Conservation (phyloP, 1,140 invertebrate genomes). For the Probaryconus sp. region DNA sequence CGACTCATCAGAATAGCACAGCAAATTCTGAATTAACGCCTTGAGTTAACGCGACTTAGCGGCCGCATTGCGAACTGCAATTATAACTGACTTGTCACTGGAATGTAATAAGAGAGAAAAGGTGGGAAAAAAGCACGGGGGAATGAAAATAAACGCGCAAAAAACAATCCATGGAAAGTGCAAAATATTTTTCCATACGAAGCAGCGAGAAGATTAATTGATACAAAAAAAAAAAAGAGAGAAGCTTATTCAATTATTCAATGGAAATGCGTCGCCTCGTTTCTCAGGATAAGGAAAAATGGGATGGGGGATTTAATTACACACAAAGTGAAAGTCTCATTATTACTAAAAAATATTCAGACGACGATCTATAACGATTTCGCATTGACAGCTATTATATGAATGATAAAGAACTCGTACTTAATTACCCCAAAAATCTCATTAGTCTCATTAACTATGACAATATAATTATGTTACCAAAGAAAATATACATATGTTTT, state of each 20-base stretch:
- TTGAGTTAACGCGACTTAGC: slow-evolving; percentile 63
- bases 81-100: slow-evolving; percentile 64
- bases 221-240: background rate
- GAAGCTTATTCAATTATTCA: slow-evolving; percentile 5
- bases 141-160: slow-evolving; percentile 13
- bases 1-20: slow-evolving; percentile 59
- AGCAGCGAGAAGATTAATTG: slow-evolving; percentile 18
- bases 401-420: too few species aligned
- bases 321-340: slow-evolving; percentile 19
- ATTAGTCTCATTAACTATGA: slow-evolving; percentile 22
- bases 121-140: background rate
- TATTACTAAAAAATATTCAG: too few species aligned
- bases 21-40: slow-evolving; percentile 68
- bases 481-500: slow-evolving; percentile 23
- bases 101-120: slow-evolving; percentile 44
- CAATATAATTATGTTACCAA: slow-evolving; percentile 3
- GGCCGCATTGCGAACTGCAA: slow-evolving; percentile 50
- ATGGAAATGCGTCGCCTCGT: background rate
- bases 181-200: slow-evolving; percentile 44
- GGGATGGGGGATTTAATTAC: slow-evolving; percentile 17
- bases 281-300: too few species aligned
- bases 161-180: slow-evolving; percentile 34
- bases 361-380: too few species aligned
- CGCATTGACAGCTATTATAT: too few species aligned
- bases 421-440: too few species aligned